Conservation (phyloP, 2,797 vertebrate genomes). For the Trichosurus vulpecula region DNA sequence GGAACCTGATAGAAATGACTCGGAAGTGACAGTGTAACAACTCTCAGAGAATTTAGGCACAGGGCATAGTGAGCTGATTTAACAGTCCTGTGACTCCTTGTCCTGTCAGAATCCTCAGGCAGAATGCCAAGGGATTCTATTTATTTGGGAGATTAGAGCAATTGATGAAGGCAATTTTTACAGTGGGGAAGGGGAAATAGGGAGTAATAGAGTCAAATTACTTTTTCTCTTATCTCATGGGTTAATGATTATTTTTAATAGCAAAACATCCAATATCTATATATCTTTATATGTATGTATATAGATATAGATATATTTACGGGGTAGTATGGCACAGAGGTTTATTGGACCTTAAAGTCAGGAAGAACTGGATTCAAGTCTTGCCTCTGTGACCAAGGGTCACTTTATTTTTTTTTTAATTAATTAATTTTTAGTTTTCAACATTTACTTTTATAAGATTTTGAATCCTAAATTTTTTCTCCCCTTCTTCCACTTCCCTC, state of each 20-base stretch:
- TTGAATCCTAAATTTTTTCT: too few relatives aligned
- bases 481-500: too few relatives aligned
- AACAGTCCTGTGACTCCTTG: neutral
- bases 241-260: neutral
- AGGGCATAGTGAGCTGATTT: neutral
- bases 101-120: neutral
- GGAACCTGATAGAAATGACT: neutral
- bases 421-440: too few relatives aligned
- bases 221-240: neutral
- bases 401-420: too few relatives aligned
- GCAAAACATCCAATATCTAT: neutral
- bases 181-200: neutral
- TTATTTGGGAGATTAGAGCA: neutral
- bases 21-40: neutral
- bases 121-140: neutral
- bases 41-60: neutral
- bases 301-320: neutral
- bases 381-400: neutral
- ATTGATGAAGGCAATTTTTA: neutral
- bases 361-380: neutral
- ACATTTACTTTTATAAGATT: too few relatives aligned
- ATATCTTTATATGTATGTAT: neutral
- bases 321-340: neutral
- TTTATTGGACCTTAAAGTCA: neutral
- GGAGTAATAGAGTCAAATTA: neutral